A percentile compares a stretch with the other conserved stretches of the same genome.
Conservation (phyloP, 2,797 vertebrate genomes). For the Sciurus vulgaris region DNA sequence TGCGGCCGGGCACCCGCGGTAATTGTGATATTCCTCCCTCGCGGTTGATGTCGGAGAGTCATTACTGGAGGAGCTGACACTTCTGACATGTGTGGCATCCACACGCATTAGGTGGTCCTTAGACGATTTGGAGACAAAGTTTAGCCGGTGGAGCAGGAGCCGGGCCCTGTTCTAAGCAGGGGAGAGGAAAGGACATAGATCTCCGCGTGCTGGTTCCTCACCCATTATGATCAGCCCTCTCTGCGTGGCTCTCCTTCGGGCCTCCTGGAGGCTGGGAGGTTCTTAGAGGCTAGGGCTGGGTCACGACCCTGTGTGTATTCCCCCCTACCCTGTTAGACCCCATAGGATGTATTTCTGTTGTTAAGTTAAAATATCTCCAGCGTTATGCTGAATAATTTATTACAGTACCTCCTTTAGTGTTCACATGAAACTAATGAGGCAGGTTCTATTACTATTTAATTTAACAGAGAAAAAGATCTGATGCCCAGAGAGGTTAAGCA, state of each 20-base stretch:
- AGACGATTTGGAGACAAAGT: conserved; percentile 92
- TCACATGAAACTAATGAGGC: neutral
- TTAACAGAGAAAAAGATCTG: neutral
- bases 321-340: neutral
- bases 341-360: neutral
- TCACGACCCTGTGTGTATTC: accelerated
- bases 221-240: neutral
- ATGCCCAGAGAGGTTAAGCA: conserved; percentile 39
- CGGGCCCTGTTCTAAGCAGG: conserved; percentile 93
- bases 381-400: no score
- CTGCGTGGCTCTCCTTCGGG: neutral
- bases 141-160: conserved; percentile 90
- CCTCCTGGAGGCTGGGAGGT: neutral
- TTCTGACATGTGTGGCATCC: conserved; percentile 91
- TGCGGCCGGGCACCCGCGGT: conserved; percentile 91
- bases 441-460: neutral
- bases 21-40: conserved; percentile 94
- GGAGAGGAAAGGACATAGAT: conserved; percentile 86
- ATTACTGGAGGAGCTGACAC: conserved; percentile 95
- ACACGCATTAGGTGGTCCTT: conserved; percentile 98
- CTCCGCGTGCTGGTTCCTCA: neutral
- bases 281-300: neutral
- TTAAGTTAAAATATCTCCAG: neutral
- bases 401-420: neutral
- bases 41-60: conserved; percentile 96